Evolutionary conservation across 2,888 invertebrate species (phyloP).

Genomic region (Tipula confusa): DNA sequence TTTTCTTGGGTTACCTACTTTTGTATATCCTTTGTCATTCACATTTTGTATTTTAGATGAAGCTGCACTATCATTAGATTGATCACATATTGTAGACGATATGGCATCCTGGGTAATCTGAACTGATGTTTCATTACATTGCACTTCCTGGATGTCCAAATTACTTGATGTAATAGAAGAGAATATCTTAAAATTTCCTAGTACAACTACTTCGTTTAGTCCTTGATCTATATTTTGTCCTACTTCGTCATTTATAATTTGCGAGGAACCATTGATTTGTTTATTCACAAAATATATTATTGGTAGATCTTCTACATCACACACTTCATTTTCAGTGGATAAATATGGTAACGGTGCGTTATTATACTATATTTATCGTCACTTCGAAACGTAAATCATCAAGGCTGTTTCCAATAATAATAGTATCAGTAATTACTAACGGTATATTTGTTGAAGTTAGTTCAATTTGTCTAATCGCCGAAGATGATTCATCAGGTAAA

Average conservation of each 20-base stretch:
- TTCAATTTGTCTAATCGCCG: not conserved
- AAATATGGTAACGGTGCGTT: not conserved
- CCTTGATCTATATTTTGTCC: not conserved
- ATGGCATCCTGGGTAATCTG: not conserved
- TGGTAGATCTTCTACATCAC: not conserved
- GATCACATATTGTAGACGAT: not conserved
- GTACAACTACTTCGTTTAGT: not conserved
- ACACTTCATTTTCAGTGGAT: not conserved
- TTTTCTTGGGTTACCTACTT: not conserved
- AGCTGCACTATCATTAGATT: not conserved
- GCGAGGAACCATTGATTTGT: not conserved
- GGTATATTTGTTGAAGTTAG: not conserved
- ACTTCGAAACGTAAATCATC: no score
- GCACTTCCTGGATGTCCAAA: not conserved
- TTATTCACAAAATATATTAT: no score
- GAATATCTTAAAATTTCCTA: not conserved
- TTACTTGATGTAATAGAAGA: not conserved
- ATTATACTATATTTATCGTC: no score
- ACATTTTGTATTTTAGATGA: not conserved
- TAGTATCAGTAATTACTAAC: not conserved
- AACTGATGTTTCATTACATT: not conserved
- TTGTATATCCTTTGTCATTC: not conserved
- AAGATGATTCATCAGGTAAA: not conserved
- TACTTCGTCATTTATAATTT: not conserved
- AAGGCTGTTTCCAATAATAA: not conserved